Evolutionary conservation across 2,888 invertebrate species (phyloP), one percentile per base, ranked within the genome.

Genomic region (Leptura quadrifasciata): DNA sequence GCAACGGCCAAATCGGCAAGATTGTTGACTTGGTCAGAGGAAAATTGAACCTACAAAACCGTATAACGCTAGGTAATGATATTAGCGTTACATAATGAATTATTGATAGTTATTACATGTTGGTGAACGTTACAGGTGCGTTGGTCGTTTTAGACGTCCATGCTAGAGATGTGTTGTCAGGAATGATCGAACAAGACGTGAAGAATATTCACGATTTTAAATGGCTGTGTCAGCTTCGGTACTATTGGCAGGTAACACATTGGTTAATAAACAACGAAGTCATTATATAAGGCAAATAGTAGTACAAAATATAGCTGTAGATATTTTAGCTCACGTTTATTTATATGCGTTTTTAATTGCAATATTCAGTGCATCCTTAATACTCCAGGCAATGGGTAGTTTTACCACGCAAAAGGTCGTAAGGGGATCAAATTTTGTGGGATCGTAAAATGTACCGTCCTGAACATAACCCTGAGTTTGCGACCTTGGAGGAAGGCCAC

Each of bases 111-210:
- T 39, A 39, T 18, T 27, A 8, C 35, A 35, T 10, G 24, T 15
- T 20, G 0, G n/a, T 31, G 39, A 1, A 20, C 9, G 52, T 85
- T 85, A 54, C 82, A 94, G 95, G 97, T 74, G 97, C 98, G 0
- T 89, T 98, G 79, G 96, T 98, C 0, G 97, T 97, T 8, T 90
- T 98, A 79, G 98, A 98, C 87, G 98, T 98, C 0, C 98, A 98
- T 87, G 96, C 97, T 0, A 92, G 97, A 83, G 98, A 98, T 89
- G 96, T 97, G 0, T 91, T 98, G 0, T 90, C 92, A 72, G 92
- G 93, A 72, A 90, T 97, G 10, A 92, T 94, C 52, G 91, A 92
- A 0, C 91, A 92, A 39, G 90, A 92, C 77, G 94, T 97, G 0
- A 89, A 89, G 12, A 92, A 91, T 57, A 92, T 94, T 76, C 94